Evolutionary conservation across 2,113 vertebrate species (phyloP), one percentile per base, ranked within the genome.

Genomic region (Tiliqua scincoides): DNA sequence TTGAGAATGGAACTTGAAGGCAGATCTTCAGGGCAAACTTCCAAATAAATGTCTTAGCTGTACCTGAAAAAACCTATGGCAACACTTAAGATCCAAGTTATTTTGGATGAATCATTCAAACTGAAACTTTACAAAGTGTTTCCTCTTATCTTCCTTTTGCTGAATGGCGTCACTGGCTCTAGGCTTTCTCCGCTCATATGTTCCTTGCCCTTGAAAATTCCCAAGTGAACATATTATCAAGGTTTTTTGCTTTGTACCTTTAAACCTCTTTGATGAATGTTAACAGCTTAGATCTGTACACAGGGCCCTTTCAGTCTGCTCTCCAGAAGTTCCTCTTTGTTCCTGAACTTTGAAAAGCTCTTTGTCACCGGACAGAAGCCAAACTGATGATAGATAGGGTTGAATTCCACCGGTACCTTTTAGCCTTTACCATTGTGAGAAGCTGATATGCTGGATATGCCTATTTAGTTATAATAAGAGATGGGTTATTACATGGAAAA

Each of bases 271-370:
- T 80, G 40, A 52, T 86, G 57, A 20, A 63, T 73, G 48, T 74
- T 59, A 52, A 25, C 73, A 15, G 67, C 85, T 81, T 80, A 73
- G 68, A 80, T 80, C 78, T 54, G 73, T 35, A 15, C 78, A 80
- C 73, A 20, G 57, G 20, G 30, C 14, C 59, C 23, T 79, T 80
- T 48, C 54, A 6, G 40, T 15, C 17, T 9, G 35, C 12, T 52
- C 27, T 40, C 18, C 30, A 73, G 59, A 73, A 73, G 10, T 20
- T 14, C 20, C 25, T 81, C n/a, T 73, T 80, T 65, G 68, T 86
- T 65, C 40, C 21, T 54, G 57, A 9, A 7, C 68, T 80, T 72
- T 80, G 40, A 65, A 81, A 72, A 52, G 18, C 20, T 73, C 30
- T 86, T 48, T 71, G 57, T 61, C 27, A 27, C 67, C 62, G 37